A percentile compares a stretch with the other conserved stretches of the same genome.
These are phyloP conservation scores for Drosophila hawaiiensis DNA, from an alignment of 2,888 invertebrate genomes.

Conservation along the genomic window DNA sequence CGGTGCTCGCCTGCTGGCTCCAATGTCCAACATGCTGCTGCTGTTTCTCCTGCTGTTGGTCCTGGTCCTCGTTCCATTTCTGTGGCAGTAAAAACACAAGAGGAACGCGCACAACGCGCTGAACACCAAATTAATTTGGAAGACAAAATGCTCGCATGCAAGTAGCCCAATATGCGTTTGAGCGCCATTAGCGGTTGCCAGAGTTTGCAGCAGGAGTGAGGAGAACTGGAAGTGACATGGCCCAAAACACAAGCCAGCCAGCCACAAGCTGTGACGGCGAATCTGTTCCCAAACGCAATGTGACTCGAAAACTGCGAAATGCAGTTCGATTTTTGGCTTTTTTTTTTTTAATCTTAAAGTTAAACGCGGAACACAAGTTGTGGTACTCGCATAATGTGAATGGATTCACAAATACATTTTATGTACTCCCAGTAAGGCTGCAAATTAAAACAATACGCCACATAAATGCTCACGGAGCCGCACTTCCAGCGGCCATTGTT, in stretches of 20 bases:
- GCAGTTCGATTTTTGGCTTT: constrained; percentile 34
- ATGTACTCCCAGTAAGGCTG: constrained; percentile 48
- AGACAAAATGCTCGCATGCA: constrained; percentile 77
- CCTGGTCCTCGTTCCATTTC: constrained; percentile 5
- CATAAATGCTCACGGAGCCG: constrained; percentile 75
- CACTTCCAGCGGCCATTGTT: constrained; percentile 75
- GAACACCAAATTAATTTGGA: constrained; percentile 78
- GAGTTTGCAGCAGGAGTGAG: not conserved
- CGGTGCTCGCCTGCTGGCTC: constrained; percentile 35
- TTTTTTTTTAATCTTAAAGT: constrained; percentile 35
- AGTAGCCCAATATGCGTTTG: constrained; percentile 65
- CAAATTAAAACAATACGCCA: constrained; percentile 80
- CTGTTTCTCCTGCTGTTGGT: constrained; percentile 4
- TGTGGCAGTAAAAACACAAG: constrained; percentile 31
- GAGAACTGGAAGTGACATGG: constrained; percentile 31
- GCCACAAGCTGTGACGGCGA: constrained; percentile 70
- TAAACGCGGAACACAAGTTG: not conserved
- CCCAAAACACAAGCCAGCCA: constrained; percentile 76
- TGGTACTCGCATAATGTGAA: constrained; percentile 7
- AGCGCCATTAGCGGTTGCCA: constrained; percentile 65
- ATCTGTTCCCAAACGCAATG: constrained; percentile 54
- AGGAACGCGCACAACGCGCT: constrained; percentile 44
- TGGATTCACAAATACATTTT: constrained; percentile 26
- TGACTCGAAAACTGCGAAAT: constrained; percentile 63
- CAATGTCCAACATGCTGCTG: constrained; percentile 66